Base-by-base conservation (phyloP, 2,888 invertebrate species). In the Athalia cordata region DNA sequence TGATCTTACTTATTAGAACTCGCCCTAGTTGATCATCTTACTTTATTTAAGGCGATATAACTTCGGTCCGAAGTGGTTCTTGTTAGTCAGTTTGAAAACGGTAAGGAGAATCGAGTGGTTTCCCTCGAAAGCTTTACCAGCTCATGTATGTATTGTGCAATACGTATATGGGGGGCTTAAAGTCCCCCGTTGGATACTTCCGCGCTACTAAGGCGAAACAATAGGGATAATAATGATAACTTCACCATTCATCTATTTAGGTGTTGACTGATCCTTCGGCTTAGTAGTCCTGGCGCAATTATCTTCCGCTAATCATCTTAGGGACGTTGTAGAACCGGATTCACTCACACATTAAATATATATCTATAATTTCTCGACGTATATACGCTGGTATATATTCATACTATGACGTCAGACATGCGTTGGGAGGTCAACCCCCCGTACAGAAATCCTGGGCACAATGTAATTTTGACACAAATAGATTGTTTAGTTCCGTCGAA, bases 201-300 rank as follows among this genome's bases (percentile, higher is more conserved):
- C 66, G 13, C 8, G 47, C n/a, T 47, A 49, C 11, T 49, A 49
- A 4, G 29, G 11, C 66, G 8, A 11, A 66, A 66, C 49, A 66
- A 66, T 49, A 45, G 65, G 9, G 65, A n/a, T 66, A 49, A 47
- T 66, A 13, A 49, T 49, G 66, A 49, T 13, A n/a, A 66, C 15
- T 47, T 15, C 49, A 5, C 66, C n/a, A 49, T 64, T 64, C 64
- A 64, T 64, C 64, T 45, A 64, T 9, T 45, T 45, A 64, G n/a
- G 45, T 64, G n/a, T 66, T 13, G 66, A 66, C 15, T 13, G 49
- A 66, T 66, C 66, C 49, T 49, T 49, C 15, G 49, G 49, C 66
- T 49, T n/a, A 66, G 7, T 66, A 49, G 66, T 49, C 29, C 49
- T 66, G 9, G 7, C 7, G 52, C 52, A 11, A 9, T 52, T 11